These are phyloP conservation scores for Gandaritis pyraliata DNA, from an alignment of 2,888 invertebrate species.

Conservation along the genomic window DNA sequence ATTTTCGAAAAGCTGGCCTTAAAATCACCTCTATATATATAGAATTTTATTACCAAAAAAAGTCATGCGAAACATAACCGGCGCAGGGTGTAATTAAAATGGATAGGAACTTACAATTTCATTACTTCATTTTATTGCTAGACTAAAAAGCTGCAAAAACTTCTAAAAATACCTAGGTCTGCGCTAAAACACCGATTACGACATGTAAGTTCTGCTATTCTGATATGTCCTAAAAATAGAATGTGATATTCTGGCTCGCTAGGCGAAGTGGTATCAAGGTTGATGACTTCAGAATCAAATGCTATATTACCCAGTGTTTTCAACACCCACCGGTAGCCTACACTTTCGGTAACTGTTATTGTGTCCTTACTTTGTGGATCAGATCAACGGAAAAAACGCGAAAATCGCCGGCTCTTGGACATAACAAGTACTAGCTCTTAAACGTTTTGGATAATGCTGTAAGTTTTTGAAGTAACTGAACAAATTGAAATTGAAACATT, in stretches of 20 bases:
- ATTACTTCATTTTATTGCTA: neutral
- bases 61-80: neutral
- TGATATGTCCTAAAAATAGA: constrained; percentile 14
- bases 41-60: constrained; percentile 1
- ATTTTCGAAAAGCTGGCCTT: too few relatives aligned
- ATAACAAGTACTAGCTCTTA: too few relatives aligned
- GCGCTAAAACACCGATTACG: constrained; percentile 6
- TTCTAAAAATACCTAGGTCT: neutral
- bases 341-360: too few relatives aligned
- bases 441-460: too few relatives aligned
- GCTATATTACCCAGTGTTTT: neutral
- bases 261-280: constrained; percentile 6
- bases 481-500: too few relatives aligned
- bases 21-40: neutral
- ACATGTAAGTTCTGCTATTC: neutral
- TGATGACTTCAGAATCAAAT: neutral
- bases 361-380: too few relatives aligned
- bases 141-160: neutral
- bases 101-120: neutral
- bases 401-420: too few relatives aligned
- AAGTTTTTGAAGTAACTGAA: too few relatives aligned
- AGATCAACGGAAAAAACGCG: too few relatives aligned
- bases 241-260: constrained; percentile 1
- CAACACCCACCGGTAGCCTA: too few relatives aligned
- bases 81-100: neutral